Base-by-base conservation (phyloP, 1,140 invertebrate species). In the Drosophila subobscura region DNA sequence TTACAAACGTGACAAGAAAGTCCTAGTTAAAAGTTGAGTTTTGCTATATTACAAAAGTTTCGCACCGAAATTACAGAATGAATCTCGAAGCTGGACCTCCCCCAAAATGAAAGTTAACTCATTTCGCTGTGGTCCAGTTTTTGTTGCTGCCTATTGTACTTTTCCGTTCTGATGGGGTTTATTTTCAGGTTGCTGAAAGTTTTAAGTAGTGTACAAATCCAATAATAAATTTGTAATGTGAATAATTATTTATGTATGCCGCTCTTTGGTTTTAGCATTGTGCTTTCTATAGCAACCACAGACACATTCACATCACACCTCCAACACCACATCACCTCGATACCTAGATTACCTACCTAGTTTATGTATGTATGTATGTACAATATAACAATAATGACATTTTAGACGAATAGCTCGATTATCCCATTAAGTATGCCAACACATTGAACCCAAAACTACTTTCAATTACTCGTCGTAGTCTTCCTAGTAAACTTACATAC, bases 41-140 rank as follows among this genome's bases (percentile, higher is more conserved):
- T 27, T 65, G 71, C 74, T 63, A 88, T 77, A 89, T 88, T 88
- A 76, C 79, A 65, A 88, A 88, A 88, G 55, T 88, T 88, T 88
- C 57, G 61, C 65, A 50, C 63, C 53, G 20, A 78, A 79, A 77
- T 79, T 58, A 55, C 56, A 49, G 58, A 63, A 60, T 60, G 68
- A 72, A 33, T 8, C 50, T 29, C 25, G 10, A 40, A 70, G 68
- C 66, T 70, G 68, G 68, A 20, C 66, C 74, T 51, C 67, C 58
- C 25, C 54, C 58, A 67, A 67, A 56, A 33, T 47, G 6, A 37
- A 55, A 46, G 71, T 42, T 53, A 47, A 25, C 61, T 59, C 60
- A 75, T 54, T 60, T 53, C 33, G 22, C 50, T 44, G 16, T 51
- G 49, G 33, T 56, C 46, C 14, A 37, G 37, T 49, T 42, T 46